phyloP scores from a whole-genome alignment of 2,113 vertebrate species.

The Paradisaea rubra region DNA sequence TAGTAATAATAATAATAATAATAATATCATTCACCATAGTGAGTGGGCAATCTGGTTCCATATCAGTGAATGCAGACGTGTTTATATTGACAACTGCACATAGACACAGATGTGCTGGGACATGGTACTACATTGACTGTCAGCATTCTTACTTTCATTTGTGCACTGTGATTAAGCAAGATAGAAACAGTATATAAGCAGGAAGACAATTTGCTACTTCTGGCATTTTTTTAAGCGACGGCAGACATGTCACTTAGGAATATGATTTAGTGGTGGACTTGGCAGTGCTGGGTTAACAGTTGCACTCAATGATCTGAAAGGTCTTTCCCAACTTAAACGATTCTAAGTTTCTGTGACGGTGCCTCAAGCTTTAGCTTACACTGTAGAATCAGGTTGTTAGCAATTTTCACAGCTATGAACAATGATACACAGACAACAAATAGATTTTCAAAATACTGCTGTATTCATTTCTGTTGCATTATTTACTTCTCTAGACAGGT shows the following conservation, averaged over 20 bases:
- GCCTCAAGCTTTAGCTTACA: neutral
- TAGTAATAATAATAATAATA: neutral
- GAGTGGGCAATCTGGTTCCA: neutral
- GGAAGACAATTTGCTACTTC: neutral
- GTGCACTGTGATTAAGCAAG: neutral
- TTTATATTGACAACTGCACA: fast-evolving
- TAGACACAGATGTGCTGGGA: neutral
- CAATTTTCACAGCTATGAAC: neutral
- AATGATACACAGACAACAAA: neutral
- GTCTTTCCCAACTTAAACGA: neutral
- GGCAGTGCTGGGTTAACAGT: neutral
- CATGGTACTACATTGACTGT: fast-evolving
- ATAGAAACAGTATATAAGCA: neutral
- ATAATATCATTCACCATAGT: neutral
- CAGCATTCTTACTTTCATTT: neutral
- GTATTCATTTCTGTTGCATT: neutral
- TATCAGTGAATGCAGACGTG: neutral
- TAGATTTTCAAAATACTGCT: neutral
- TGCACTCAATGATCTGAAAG: neutral
- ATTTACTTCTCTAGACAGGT: neutral
- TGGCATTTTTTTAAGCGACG: neutral
- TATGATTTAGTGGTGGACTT: neutral
- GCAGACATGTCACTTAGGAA: neutral
- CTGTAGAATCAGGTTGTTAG: neutral
- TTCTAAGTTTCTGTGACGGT: neutral